These are phyloP conservation scores for Chaetops frenatus DNA, from an alignment of 2,113 vertebrate species.

Conservation along the genomic window DNA sequence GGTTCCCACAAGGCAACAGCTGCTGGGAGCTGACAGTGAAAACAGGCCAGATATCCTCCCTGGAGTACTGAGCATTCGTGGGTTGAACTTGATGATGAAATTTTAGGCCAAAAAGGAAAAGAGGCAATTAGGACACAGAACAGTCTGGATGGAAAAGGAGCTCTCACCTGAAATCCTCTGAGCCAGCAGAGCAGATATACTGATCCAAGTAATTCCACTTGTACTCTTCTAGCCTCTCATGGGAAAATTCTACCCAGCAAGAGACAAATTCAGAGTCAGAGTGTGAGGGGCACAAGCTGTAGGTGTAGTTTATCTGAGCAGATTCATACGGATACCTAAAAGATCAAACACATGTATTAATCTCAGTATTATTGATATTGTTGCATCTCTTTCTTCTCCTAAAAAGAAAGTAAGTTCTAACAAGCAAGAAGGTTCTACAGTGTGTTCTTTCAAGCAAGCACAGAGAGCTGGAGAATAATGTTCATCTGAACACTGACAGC, in stretches of 20 bases:
- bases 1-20: not conserved
- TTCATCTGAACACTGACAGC: not conserved
- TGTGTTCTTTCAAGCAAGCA: not conserved
- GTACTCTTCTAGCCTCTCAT: constrained; percentile 94
- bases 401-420: not conserved
- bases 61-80: not conserved
- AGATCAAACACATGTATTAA: not conserved
- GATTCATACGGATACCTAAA: constrained; percentile 92
- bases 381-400: not conserved
- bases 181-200: constrained; percentile 96
- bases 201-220: constrained; percentile 99
- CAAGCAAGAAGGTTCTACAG: not conserved
- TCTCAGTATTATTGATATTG: not conserved
- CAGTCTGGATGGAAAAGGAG: not conserved
- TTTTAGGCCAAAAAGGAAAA: constrained; percentile 28
- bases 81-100: not conserved
- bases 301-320: constrained; percentile 92
- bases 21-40: not conserved
- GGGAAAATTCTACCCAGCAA: constrained; percentile 97
- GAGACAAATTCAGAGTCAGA: constrained; percentile 87
- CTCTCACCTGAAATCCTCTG: constrained; percentile 93
- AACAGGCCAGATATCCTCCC: constrained; percentile 16
- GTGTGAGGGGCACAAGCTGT: constrained; percentile 93
- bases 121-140: constrained; percentile 19
- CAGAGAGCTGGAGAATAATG: not conserved